These are phyloP conservation scores for Epirrita christyi DNA, from an alignment of 2,888 invertebrate genomes.

Conservation along the genomic window DNA sequence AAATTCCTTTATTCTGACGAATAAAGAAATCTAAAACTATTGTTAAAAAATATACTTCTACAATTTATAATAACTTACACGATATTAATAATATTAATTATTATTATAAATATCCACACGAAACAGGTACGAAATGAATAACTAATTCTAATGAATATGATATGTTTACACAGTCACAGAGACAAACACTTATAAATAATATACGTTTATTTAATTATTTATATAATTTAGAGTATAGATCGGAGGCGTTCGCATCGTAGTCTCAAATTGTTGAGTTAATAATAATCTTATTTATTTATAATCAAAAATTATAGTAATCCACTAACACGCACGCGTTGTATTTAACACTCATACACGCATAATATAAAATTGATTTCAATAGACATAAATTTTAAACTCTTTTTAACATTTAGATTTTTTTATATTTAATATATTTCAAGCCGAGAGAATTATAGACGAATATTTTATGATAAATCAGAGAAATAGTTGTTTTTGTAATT, in stretches of 20 bases:
- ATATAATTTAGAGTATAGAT: constrained; percentile 16
- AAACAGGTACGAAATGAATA: constrained; percentile 48
- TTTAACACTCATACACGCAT: too few species aligned
- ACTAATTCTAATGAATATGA: constrained; percentile 40
- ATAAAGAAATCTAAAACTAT: too few species aligned
- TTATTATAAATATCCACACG: constrained; percentile 36
- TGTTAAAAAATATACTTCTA: too few species aligned
- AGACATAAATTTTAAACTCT: not conserved
- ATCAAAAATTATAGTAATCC: too few species aligned
- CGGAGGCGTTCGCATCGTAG: constrained; percentile 36
- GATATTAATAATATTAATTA: not conserved
- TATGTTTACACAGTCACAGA: constrained; percentile 45
- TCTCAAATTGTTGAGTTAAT: constrained; percentile 16
- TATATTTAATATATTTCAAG: not conserved
- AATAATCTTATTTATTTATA: not conserved
- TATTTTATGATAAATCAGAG: too few species aligned
- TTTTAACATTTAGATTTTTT: not conserved
- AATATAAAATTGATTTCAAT: not conserved
- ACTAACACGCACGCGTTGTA: too few species aligned
- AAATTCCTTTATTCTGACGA: too few species aligned
- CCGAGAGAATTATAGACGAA: too few species aligned
- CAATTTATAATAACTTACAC: too few species aligned
- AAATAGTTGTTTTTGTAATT: too few species aligned
- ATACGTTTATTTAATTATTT: constrained; percentile 3
- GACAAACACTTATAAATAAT: constrained; percentile 21